Conservation (phyloP, 2,113 vertebrate genomes). For the Riparia riparia region DNA sequence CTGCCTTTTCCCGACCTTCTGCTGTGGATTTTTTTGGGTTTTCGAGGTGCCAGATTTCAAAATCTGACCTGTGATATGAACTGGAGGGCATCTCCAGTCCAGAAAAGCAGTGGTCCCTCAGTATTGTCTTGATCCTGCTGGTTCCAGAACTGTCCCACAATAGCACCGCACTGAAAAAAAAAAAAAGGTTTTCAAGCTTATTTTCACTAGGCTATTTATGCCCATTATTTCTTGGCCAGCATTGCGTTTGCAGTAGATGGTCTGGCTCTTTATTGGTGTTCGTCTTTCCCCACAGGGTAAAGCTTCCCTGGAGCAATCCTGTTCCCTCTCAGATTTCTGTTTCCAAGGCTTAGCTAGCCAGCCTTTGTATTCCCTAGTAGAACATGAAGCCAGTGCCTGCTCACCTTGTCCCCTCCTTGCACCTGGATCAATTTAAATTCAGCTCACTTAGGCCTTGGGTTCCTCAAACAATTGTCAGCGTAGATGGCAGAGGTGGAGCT, state of each 20-base stretch:
- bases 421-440: neutral
- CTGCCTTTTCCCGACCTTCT: neutral
- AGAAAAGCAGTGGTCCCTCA: no score
- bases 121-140: neutral
- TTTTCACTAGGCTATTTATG: neutral
- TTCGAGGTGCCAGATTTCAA: neutral
- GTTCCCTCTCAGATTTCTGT: neutral
- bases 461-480: neutral
- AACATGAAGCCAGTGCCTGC: neutral
- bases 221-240: neutral
- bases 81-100: neutral
- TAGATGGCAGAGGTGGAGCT: neutral
- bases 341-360: neutral
- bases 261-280: neutral
- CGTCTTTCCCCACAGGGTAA: neutral
- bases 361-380: neutral
- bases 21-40: neutral
- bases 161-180: neutral
- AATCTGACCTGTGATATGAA: neutral
- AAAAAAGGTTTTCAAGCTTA: neutral
- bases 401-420: neutral
- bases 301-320: neutral
- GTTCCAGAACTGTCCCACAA: neutral
- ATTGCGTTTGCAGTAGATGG: neutral
- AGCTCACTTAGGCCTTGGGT: neutral